A percentile compares a stretch with the other conserved stretches of the same genome.
Evolutionary conservation across 2,888 invertebrate genomes (phyloP).

Genomic region (Lasioglossum marginatum): DNA sequence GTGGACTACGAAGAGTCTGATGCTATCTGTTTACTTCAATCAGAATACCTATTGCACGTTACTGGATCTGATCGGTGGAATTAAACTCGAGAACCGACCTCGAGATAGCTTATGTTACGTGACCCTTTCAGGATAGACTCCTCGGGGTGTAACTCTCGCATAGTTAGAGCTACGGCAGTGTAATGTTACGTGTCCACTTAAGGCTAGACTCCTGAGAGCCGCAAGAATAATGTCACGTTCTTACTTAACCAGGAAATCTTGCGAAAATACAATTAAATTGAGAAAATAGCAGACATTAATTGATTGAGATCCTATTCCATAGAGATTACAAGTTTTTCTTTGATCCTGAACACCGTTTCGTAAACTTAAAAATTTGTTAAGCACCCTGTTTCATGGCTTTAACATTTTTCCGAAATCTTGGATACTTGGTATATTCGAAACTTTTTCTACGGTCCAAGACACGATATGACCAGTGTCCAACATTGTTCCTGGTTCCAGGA

Average conservation of each 20-base stretch:
- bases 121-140: background rate
- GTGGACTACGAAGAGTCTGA: background rate
- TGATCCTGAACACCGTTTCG: no score
- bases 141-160: background rate
- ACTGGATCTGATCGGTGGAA: background rate
- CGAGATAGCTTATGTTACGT: background rate
- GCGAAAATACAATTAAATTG: background rate
- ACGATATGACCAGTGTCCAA: no score
- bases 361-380: no score
- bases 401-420: background rate
- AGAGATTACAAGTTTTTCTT: no score
- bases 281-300: no score
- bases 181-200: constrained; percentile 4
- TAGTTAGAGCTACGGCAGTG: background rate
- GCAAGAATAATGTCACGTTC: background rate
- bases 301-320: no score
- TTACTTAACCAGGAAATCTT: background rate
- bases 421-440: background rate
- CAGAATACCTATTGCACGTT: background rate
- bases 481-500: background rate
- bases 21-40: background rate
- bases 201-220: background rate
- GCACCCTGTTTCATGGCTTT: background rate
- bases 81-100: background rate
- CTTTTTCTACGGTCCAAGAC: background rate